Evolutionary conservation across 2,113 vertebrate genomes (phyloP).

Genomic region (Megaptera novaeangliae): DNA sequence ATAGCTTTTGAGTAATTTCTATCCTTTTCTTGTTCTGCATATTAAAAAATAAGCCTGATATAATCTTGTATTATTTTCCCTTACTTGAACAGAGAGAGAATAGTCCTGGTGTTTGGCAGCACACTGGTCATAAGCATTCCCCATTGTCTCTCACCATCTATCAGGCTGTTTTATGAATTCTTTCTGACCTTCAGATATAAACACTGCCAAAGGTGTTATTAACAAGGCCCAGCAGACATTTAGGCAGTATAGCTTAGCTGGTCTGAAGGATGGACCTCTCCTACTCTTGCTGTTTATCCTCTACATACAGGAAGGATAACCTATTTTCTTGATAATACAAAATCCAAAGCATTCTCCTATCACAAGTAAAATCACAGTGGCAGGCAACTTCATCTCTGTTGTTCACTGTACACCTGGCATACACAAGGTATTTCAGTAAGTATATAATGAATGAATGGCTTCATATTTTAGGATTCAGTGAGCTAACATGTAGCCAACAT

Average conservation of each 20-base stretch:
- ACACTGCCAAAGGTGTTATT: background rate
- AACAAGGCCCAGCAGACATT: background rate
- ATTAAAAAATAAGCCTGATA: background rate
- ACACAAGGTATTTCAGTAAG: background rate
- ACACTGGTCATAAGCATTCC: background rate
- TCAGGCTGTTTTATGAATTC: background rate
- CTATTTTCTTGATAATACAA: background rate
- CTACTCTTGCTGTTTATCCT: background rate
- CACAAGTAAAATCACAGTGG: background rate
- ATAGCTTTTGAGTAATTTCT: background rate
- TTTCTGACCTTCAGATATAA: background rate
- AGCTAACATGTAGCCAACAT: background rate
- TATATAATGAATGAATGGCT: background rate
- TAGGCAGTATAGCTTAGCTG: background rate
- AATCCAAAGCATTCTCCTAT: background rate
- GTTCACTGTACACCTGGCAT: background rate
- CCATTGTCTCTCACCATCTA: background rate
- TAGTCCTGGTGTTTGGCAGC: background rate
- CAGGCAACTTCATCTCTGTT: background rate
- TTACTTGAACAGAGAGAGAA: background rate
- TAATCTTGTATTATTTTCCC: background rate
- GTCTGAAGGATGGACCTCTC: background rate
- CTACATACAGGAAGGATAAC: background rate
- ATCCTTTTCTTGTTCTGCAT: background rate
- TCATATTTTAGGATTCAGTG: background rate